A percentile compares a stretch with the other conserved stretches of the same genome.
These are phyloP conservation scores for Amblyteles armatorius DNA, from an alignment of 2,888 invertebrate genomes.

Conservation along the genomic window DNA sequence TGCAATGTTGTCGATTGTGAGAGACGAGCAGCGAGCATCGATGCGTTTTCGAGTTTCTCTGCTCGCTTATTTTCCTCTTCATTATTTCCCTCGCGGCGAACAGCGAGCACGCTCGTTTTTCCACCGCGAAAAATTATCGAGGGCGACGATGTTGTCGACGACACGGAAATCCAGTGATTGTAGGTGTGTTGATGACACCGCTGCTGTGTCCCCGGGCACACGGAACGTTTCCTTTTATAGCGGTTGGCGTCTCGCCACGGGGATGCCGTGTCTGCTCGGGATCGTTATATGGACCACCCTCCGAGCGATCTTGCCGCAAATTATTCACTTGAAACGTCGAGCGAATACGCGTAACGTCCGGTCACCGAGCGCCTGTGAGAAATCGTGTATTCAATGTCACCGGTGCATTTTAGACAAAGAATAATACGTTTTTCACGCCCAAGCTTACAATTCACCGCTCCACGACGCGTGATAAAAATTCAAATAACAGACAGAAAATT, in stretches of 20 bases:
- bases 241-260: slow-evolving; percentile 55
- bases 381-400: background rate
- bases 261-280: slow-evolving; percentile 17
- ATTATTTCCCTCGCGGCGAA: background rate
- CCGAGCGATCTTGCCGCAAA: slow-evolving; percentile 50
- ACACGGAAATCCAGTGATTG: slow-evolving; percentile 2
- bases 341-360: slow-evolving; percentile 51
- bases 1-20: no score
- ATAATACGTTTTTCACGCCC: background rate
- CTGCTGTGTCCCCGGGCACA: slow-evolving; percentile 2
- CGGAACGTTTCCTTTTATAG: slow-evolving; percentile 52
- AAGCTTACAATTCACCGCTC: background rate
- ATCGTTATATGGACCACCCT: slow-evolving; percentile 62
- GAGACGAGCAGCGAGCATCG: background rate
- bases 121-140: slow-evolving; percentile 25
- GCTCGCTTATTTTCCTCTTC: slow-evolving; percentile 5
- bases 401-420: background rate
- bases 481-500: background rate
- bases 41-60: background rate
- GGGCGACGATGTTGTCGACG: background rate
- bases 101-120: background rate
- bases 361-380: slow-evolving; percentile 34
- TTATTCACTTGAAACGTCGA: slow-evolving; percentile 50
- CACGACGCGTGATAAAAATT: background rate
- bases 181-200: background rate